phyloP scores from a whole-genome alignment of 2,113 vertebrate genomes.

The Leptobrachium ailaonicum region DNA sequence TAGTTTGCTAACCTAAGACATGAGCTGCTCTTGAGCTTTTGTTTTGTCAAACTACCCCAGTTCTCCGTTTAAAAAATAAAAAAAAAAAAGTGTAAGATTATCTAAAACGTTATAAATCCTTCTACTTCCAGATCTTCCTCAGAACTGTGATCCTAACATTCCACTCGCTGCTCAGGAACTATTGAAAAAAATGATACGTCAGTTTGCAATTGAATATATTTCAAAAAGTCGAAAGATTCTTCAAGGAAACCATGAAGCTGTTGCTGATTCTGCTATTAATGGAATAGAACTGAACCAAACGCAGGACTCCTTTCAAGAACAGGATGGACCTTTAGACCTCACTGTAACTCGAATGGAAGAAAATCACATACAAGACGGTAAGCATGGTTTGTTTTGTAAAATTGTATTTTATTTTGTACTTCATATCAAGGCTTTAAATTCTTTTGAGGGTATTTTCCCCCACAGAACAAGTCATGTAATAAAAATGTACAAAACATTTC shows the following conservation, averaged over 20 bases:
- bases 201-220: slow-evolving; percentile 97
- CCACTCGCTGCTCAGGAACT: slow-evolving; percentile 96
- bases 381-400: slow-evolving; percentile 24
- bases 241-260: slow-evolving; percentile 80
- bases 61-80: no score
- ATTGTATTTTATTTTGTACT: no score
- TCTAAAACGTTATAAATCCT: background rate
- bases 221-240: slow-evolving; percentile 88
- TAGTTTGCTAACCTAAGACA: no score
- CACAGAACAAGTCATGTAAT: no score
- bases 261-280: slow-evolving; percentile 74
- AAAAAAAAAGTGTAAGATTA: no score
- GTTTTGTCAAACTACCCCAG: no score
- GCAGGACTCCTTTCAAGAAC: slow-evolving; percentile 77
- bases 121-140: slow-evolving; percentile 80
- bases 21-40: no score
- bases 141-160: slow-evolving; percentile 94
- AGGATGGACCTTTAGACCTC: slow-evolving; percentile 93
- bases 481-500: no score
- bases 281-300: slow-evolving; percentile 76
- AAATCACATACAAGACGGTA: slow-evolving; percentile 84
- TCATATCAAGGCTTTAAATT: no score
- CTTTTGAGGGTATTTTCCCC: no score
- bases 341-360: slow-evolving; percentile 86
- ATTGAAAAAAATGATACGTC: slow-evolving; percentile 98